Conservation (phyloP, 1,140 invertebrate genomes). For the Drosophila persimilis region DNA sequence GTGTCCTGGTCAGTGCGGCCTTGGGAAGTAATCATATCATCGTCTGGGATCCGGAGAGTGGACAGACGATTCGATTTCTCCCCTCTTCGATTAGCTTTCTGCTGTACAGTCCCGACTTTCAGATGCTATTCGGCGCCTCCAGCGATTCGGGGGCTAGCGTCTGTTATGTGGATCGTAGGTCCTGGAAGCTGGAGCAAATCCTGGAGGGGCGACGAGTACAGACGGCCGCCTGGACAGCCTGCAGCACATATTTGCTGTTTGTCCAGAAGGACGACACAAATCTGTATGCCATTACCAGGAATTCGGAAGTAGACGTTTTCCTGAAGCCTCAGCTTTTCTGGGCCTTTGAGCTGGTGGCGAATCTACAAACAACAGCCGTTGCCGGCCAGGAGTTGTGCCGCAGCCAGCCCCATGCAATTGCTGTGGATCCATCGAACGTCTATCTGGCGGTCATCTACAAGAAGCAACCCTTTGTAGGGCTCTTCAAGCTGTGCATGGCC, state of each 20-base stretch:
- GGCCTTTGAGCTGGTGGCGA: constrained; percentile 1
- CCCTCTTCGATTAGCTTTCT: constrained; percentile 1
- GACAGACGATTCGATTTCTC: neutral
- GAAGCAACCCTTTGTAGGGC: constrained; percentile 28
- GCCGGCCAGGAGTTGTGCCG: neutral
- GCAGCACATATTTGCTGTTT: constrained; percentile 20
- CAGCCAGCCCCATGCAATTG: constrained; percentile 10
- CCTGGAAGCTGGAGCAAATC: neutral
- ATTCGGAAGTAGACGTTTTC: neutral
- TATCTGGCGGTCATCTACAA: constrained; percentile 42
- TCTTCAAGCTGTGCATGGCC: neutral
- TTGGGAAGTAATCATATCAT: constrained; percentile 21
- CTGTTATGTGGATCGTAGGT: neutral
- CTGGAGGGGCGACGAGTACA: constrained; percentile 9
- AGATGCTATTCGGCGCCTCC: constrained; percentile 6
- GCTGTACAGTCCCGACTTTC: constrained; percentile 11
- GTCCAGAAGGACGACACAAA: neutral
- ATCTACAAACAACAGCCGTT: constrained; percentile 1
- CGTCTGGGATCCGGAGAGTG: constrained; percentile 28
- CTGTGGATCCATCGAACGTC: constrained; percentile 28
- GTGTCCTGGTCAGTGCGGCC: constrained; percentile 18
- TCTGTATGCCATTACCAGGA: neutral
- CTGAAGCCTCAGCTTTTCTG: neutral
- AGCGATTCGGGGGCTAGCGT: neutral
- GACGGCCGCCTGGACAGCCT: constrained; percentile 34